phyloP scores from a whole-genome alignment of 2,113 vertebrate species.

The Morone saxatilis region DNA sequence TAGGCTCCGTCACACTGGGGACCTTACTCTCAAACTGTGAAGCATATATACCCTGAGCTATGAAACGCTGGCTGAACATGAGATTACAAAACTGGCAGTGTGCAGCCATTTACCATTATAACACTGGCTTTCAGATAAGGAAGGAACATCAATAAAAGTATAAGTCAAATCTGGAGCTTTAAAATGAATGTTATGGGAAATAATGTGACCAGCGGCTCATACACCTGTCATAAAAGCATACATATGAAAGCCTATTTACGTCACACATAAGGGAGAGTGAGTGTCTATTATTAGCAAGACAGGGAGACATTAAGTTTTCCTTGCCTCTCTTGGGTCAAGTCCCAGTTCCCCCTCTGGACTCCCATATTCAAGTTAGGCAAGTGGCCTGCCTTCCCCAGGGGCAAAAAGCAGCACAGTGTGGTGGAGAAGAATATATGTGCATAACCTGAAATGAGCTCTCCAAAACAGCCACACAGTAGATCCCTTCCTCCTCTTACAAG shows the following conservation, averaged over 20 bases:
- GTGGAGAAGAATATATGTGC: conserved; percentile 15
- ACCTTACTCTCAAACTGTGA: conserved; percentile 38
- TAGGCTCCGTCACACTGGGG: conserved; percentile 53
- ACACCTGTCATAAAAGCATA: background rate
- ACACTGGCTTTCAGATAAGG: background rate
- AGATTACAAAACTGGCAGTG: background rate
- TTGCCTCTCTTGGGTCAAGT: conserved; percentile 27
- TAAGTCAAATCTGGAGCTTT: background rate
- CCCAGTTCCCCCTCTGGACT: conserved; percentile 26
- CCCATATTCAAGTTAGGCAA: conserved; percentile 42
- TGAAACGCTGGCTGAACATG: background rate
- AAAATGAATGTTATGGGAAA: background rate
- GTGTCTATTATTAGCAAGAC: background rate
- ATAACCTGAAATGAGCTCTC: conserved; percentile 50
- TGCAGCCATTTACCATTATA: background rate
- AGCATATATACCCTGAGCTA: conserved; percentile 6
- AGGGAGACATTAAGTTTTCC: background rate
- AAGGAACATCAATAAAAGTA: background rate
- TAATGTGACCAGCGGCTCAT: background rate
- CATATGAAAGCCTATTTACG: background rate
- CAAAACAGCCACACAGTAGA: conserved; percentile 9
- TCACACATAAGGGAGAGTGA: background rate
- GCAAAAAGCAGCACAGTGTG: background rate
- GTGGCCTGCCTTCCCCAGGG: conserved; percentile 42
- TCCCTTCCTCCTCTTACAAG: conserved; percentile 11